Evolutionary conservation across 2,888 invertebrate species (phyloP), one percentile per base, ranked within the genome.

Genomic region (Thymelicus acteon): DNA sequence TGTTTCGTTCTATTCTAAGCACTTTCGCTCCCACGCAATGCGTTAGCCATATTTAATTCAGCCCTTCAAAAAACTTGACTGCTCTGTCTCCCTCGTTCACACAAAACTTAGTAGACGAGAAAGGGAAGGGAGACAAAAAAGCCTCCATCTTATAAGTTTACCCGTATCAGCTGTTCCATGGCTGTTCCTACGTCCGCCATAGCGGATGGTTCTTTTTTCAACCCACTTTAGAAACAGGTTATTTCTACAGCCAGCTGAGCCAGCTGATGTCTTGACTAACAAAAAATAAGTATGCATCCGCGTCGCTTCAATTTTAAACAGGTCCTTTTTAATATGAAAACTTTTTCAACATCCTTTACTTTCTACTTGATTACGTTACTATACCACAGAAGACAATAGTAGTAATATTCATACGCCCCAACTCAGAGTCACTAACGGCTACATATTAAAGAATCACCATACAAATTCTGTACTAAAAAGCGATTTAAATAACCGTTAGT

Each of bases 171-270:
- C 77, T 77, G 77, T 75, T 76, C 61, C 31, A 31, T 8, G 44
- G 44, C 44, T 44, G 44, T 12, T 44, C 44, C 44, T 52, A 62
- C 70, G 60, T 60, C 64, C 64, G 64, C 54, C 60, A 24, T 48
- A 49, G 39, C 67, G 60, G 69, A 64, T 67, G 31, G 13, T 39
- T 72, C 60, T 71, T 71, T 66, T 74, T 74, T 67, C 64, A 67
- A 77, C 76, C 76, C 74, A 76, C 67, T 72, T 73, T 65, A 62
- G 71, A 69, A 67, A 73, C 73, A 76, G 77, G 77, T 77, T 24
- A n/a, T 67, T 24, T 60, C 40, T 40, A 19, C 37, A 19, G 60
- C 60, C 67, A 67, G 67, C 67, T 67, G 67, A 19, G 60, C 60
- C 67, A 67, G 67, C 67, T 67, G 67, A 67, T 60, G 24, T 52